Evolutionary conservation across 2,888 invertebrate genomes (phyloP), one percentile per base, ranked within the genome.

Genomic region (Lissonota sp.): DNA sequence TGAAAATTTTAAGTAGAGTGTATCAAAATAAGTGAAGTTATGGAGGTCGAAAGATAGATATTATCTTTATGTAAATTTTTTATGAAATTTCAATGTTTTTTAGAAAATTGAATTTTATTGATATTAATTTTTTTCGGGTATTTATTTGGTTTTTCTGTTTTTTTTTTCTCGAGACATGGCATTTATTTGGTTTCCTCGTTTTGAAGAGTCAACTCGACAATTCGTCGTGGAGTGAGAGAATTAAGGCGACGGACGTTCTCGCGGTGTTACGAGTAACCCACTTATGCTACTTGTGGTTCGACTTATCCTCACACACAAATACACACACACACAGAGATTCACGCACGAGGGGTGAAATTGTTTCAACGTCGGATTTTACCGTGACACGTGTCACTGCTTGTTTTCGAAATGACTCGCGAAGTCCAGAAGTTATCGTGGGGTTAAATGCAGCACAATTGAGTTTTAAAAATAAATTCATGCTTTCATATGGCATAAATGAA

Each of bases 201-300:
- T n/a, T n/a, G n/a, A n/a, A n/a, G n/a, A n/a, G n/a, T n/a, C n/a
- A 80, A 75, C 80, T 75, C 71, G 71, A 80, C 75, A 71, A 75
- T 66, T 71, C 51, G 57, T 69, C 49, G 71, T 71, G 66, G n/a
- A 77, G 57, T 64, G 64, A 55, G 70, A 39, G 26, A 71, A 80
- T 55, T 75, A 57, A 80, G 75, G 75, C 80, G 64, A 71, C 74
- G 64, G 66, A 37, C 71, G 71, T 71, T 72, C 75, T 37, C 62
- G 75, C 71, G n/a, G n/a, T n/a, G n/a, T n/a, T n/a, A 55, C 67
- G 62, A 53, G 64, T 75, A 80, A 80, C 80, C 80, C 71, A 80
- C 75, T 75, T 80, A 64, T 53, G 46, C 40, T 60, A 42, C 44
- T 62, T 10, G 46, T 51, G 46, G 60, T 78, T 66, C 40, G 57